Evolutionary conservation across 2,113 vertebrate genomes (phyloP).

Genomic region (Thermophis baileyi): DNA sequence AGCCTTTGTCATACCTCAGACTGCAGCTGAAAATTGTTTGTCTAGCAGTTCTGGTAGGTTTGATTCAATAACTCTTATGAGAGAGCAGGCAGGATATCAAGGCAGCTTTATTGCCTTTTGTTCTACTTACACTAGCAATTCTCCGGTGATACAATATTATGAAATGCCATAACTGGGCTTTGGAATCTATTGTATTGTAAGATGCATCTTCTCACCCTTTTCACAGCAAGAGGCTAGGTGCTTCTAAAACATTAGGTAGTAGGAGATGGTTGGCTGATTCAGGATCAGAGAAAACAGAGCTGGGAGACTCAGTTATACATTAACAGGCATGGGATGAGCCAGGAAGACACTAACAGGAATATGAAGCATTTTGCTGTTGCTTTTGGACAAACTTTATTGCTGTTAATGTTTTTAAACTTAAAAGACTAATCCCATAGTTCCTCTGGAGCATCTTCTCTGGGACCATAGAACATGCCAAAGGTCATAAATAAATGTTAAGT

Average conservation of each 20-base stretch:
- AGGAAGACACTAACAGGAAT: constrained; percentile 9
- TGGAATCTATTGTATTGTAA: constrained; percentile 61
- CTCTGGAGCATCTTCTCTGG: not conserved
- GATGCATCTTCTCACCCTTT: constrained; percentile 62
- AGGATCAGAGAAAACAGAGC: constrained; percentile 10
- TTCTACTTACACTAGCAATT: constrained; percentile 70
- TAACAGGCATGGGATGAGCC: not conserved
- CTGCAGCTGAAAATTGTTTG: constrained; percentile 72
- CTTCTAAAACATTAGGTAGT: constrained; percentile 48
- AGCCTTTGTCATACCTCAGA: constrained; percentile 70
- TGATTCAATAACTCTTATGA: constrained; percentile 72
- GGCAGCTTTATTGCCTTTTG: constrained; percentile 72
- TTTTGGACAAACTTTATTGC: not conserved
- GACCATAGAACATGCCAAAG: not conserved
- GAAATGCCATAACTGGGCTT: constrained; percentile 63
- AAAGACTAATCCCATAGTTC: not conserved
- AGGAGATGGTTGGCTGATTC: not conserved
- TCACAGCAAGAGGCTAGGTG: constrained; percentile 52
- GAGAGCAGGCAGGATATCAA: constrained; percentile 72
- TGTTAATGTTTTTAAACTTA: constrained; percentile 9
- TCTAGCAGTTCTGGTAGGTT: constrained; percentile 71
- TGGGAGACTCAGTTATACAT: not conserved
- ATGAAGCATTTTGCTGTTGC: not conserved
- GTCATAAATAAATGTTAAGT: not conserved
- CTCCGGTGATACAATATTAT: constrained; percentile 62